Evolutionary conservation across 2,113 vertebrate species (phyloP).

Genomic region (Chlorocebus sabaeus): DNA sequence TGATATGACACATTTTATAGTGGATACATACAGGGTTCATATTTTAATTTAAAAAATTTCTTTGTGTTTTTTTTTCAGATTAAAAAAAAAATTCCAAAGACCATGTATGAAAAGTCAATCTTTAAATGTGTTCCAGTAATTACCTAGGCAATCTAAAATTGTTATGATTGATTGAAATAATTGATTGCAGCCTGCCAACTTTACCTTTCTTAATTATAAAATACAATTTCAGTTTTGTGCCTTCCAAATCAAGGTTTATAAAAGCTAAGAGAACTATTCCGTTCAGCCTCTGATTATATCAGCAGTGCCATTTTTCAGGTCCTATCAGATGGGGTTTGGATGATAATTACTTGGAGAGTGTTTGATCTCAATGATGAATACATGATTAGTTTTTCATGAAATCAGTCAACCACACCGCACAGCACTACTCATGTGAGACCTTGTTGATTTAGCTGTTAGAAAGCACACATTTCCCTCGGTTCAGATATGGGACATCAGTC

Average conservation of each 20-base stretch:
- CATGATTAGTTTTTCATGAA: slow-evolving; percentile 99
- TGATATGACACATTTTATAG: neutral
- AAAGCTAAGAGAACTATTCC: slow-evolving; percentile 78
- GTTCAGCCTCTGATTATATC: slow-evolving; percentile 89
- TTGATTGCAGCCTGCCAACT: slow-evolving; percentile 67
- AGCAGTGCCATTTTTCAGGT: slow-evolving; percentile 87
- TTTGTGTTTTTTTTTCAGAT: slow-evolving; percentile 3
- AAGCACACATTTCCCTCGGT: slow-evolving; percentile 86
- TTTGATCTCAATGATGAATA: slow-evolving; percentile 99
- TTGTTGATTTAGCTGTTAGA: slow-evolving; percentile 97
- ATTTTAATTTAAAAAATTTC: slow-evolving; percentile 54
- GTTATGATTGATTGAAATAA: slow-evolving; percentile 75
- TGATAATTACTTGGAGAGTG: slow-evolving; percentile 95
- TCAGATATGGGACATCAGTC: slow-evolving; percentile 86
- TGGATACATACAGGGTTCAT: neutral
- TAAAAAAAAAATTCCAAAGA: slow-evolving; percentile 54
- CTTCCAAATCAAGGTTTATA: slow-evolving; percentile 79
- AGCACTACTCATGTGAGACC: slow-evolving; percentile 91
- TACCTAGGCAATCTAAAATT: slow-evolving; percentile 68
- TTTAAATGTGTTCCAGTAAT: slow-evolving; percentile 70
- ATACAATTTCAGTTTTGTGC: slow-evolving; percentile 80
- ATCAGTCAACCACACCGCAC: slow-evolving; percentile 94
- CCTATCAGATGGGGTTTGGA: slow-evolving; percentile 92
- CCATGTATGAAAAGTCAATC: slow-evolving; percentile 54
- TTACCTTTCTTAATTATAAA: slow-evolving; percentile 82